These are phyloP conservation scores for Lochmaea capreae DNA, from an alignment of 2,888 invertebrate species.

Conservation along the genomic window DNA sequence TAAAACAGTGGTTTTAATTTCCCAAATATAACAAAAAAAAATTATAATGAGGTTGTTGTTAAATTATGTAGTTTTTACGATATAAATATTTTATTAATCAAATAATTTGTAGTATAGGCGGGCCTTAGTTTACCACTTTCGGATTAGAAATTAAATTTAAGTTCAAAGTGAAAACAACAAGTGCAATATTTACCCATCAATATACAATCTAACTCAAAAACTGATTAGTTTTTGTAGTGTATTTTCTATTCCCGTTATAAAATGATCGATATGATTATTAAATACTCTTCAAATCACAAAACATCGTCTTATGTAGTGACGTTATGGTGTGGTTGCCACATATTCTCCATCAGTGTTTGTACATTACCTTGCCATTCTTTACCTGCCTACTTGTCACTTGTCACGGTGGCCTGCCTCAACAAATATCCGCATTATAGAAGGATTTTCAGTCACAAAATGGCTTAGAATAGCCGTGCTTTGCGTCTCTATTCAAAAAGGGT, in stretches of 20 bases:
- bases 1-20: too few species aligned
- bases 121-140: too few species aligned
- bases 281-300: conserved; percentile 34
- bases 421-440: conserved; percentile 63
- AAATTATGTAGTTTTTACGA: too few species aligned
- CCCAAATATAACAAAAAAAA: too few species aligned
- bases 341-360: conserved; percentile 18
- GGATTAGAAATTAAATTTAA: not conserved
- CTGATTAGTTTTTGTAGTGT: not conserved
- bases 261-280: conserved; percentile 46
- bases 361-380: conserved; percentile 37
- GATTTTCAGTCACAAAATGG: conserved; percentile 59
- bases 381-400: conserved; percentile 61
- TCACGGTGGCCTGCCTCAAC: conserved; percentile 61
- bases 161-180: not conserved
- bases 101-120: not conserved
- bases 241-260: conserved; percentile 17
- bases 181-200: not conserved
- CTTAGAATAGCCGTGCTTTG: conserved; percentile 61
- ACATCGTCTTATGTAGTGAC: conserved; percentile 34
- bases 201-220: not conserved
- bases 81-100: not conserved
- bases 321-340: conserved; percentile 1
- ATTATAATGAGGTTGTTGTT: too few species aligned
- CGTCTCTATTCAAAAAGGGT: conserved; percentile 49